phyloP scores from a whole-genome alignment of 2,888 invertebrate species.

The Hirtodrosophila cameraria region DNA sequence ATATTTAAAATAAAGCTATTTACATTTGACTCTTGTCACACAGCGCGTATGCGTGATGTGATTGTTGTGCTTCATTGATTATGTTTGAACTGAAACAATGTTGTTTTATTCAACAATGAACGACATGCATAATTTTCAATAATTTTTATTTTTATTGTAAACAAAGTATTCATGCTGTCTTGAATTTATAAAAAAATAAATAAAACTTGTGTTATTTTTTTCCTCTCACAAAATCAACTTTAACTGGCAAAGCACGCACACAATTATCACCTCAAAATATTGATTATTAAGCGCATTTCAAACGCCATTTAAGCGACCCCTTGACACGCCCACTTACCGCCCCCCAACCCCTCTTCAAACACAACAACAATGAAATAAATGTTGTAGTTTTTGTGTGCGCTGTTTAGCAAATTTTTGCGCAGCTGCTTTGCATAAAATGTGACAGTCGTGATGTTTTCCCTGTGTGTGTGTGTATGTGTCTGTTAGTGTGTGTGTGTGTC shows the following conservation, averaged over 20 bases:
- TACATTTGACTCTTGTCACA: too few species aligned
- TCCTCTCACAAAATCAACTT: neutral
- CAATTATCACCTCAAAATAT: conserved; percentile 77
- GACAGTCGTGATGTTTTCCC: conserved; percentile 39
- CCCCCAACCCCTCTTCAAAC: neutral
- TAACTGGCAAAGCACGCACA: conserved; percentile 59
- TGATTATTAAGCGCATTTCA: conserved; percentile 74
- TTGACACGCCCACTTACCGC: neutral
- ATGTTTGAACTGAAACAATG: too few species aligned
- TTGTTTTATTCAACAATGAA: conserved; percentile 13
- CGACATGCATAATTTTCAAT: neutral
- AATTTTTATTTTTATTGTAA: conserved; percentile 4
- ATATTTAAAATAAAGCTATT: too few species aligned
- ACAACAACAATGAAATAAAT: conserved; percentile 37
- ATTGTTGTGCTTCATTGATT: neutral
- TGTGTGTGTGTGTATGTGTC: conserved; percentile 1
- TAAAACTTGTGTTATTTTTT: neutral
- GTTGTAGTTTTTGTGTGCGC: conserved; percentile 46
- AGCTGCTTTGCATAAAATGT: conserved; percentile 74
- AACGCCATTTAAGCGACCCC: conserved; percentile 52
- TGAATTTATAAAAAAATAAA: conserved; percentile 8
- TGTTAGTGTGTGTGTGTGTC: conserved; percentile 15
- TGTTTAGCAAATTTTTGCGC: conserved; percentile 53
- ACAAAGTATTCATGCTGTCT: too few species aligned
- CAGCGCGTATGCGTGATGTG: conserved; percentile 25